A percentile compares a stretch with the other conserved stretches of the same genome.
Conservation (phyloP, 2,888 invertebrate genomes). For the Phyllotreta striolata region DNA sequence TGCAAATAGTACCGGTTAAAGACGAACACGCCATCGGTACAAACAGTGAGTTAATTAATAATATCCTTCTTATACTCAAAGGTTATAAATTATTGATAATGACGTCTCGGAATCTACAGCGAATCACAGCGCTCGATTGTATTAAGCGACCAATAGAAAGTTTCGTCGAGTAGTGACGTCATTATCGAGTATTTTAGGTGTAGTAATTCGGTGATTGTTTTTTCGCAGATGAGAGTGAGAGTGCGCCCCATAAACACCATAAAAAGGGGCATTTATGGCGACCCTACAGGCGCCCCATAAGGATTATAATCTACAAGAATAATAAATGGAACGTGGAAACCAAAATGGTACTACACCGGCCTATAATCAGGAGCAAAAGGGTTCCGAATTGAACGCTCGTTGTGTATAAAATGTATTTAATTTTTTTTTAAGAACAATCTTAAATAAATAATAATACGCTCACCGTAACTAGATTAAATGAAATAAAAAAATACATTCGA, state of each 20-base stretch:
- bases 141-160: no score
- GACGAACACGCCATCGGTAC: no score
- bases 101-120: no score
- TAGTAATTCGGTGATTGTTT: background rate
- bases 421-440: background rate
- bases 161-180: no score
- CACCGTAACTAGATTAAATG: background rate
- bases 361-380: constrained; percentile 32
- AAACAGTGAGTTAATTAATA: no score
- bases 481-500: no score
- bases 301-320: constrained; percentile 43
- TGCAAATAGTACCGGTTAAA: background rate
- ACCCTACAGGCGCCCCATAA: constrained; percentile 40
- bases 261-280: constrained; percentile 34
- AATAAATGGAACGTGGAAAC: constrained; percentile 24
- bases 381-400: background rate
- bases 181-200: no score
- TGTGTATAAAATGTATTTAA: constrained; percentile 21
- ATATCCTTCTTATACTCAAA: no score
- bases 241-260: constrained; percentile 22
- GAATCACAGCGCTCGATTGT: no score
- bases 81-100: no score
- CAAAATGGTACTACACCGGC: constrained; percentile 35
- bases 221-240: constrained; percentile 29
- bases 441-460: background rate